Evolutionary conservation across 2,888 invertebrate species (phyloP), one percentile per base, ranked within the genome.

Genomic region (Metacarcinus magister): DNA sequence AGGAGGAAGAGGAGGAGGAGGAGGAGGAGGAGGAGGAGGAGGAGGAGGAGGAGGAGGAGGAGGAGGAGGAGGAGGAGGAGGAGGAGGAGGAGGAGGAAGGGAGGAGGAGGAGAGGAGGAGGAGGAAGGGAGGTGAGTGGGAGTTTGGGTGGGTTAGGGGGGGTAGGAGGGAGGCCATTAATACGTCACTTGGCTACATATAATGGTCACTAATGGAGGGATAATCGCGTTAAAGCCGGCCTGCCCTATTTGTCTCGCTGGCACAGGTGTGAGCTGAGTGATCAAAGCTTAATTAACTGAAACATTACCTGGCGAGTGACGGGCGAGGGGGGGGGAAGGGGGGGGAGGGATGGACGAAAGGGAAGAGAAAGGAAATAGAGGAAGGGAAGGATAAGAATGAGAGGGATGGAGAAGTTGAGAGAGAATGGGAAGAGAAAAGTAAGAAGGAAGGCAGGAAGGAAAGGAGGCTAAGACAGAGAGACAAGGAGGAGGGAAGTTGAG

Each of bases 121-220:
- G 67, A 67, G 67, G n/a, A 19, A n/a, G 67, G 5, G n/a, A 13
- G 13, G 54, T 5, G 13, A 13, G 54, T 8, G 54, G 54, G 13
- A 13, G 54, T 8, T 5, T 5, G 13, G 13, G 8, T 0, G 8
- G 8, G 2, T 0, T 0, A 7, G 39, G 44, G 4, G 28, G 4
- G 39, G 0, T 0, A 5, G 67, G 19, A n/a, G 1, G 19, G 19
- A n/a, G 67, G 67, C 23, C 67, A 67, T 67, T 67, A 67, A 67
- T 67, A 67, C 67, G 67, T 67, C 67, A 67, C n/a, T n/a, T 67
- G 67, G 67, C 67, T 67, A 67, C 67, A 67, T 67, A 67, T 67
- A 67, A 67, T 67, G 67, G 67, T 19, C 67, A n/a, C 67, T 67
- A 67, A 67, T 67, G 67, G 67, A 67, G n/a, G 67, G 67, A 67